Conservation (phyloP, 2,113 vertebrate species). For the Leucosticte australis region DNA sequence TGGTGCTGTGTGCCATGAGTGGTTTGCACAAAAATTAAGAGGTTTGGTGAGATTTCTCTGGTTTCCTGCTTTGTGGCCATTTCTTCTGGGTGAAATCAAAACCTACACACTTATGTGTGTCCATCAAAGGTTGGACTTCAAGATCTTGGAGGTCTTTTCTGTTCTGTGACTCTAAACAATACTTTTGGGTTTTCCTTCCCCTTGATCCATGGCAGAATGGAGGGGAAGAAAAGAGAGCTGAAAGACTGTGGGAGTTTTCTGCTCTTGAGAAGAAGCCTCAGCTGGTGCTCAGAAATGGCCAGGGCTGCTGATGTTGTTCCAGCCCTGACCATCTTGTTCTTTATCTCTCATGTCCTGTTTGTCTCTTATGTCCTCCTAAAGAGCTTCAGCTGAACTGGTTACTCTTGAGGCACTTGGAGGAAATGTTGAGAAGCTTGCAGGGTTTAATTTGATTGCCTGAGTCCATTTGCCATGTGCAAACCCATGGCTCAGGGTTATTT, state of each 20-base stretch:
- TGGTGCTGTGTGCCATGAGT: neutral
- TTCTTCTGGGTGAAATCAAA: neutral
- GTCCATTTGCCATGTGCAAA: neutral
- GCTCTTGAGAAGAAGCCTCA: neutral
- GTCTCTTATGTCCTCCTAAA: neutral
- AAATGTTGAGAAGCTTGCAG: conserved; percentile 17
- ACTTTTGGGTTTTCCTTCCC: neutral
- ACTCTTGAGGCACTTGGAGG: conserved; percentile 1
- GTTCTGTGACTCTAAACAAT: neutral
- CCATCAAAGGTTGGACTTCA: neutral
- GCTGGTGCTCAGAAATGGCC: neutral
- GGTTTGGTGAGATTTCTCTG: neutral
- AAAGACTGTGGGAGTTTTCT: neutral
- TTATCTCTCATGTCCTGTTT: neutral
- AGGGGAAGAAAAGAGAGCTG: neutral
- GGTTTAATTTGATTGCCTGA: neutral
- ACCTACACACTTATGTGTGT: fast-evolving
- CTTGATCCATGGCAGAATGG: neutral
- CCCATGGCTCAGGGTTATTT: neutral
- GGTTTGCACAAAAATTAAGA: neutral
- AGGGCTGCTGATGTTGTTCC: neutral
- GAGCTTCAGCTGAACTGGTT: neutral
- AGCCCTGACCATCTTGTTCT: neutral
- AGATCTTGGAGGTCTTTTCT: neutral
- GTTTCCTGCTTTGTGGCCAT: neutral